Evolutionary conservation across 2,797 vertebrate species (phyloP), one percentile per base, ranked within the genome.

Genomic region (Sebastes hopkinsi): DNA sequence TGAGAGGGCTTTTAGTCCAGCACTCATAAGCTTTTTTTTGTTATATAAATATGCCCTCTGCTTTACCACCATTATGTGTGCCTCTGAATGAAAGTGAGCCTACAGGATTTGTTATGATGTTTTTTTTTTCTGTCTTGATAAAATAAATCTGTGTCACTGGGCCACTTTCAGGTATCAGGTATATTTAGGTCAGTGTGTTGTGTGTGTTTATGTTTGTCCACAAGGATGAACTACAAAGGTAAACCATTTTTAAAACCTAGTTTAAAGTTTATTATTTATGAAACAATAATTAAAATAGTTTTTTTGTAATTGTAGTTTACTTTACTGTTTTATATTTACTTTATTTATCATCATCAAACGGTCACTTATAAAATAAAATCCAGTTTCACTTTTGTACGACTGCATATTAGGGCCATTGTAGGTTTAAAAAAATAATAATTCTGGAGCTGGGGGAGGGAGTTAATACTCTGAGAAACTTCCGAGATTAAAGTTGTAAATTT

Each of bases 161-260:
- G 73, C 36, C 55, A 79, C 23, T 62, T 62, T 79, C 23, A 42
- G 3, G 23, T 52, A 16, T 42, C 73, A 61, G 36, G 13, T 27
- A 30, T 23, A 89, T 87, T 64, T 90, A 73, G 90, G 88, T 83
- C 89, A 89, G 27, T 30, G n/a, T 52, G 70, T 66, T 7, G 6
- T 34, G 4, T 54, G 4, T 67, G 22, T 64, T 38, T n/a, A 52
- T 64, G 8, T 66, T 58, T 38, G 18, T 6, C 9, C 4, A 7
- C 22, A 20, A 5, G 10, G 9, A 18, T 38, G 18, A 58, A 22
- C 22, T 52, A 30, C 20, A 52, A 6, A 6, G 11, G 4, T 8
- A 14, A 46, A 54, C 2, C 5, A 2, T 20, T n/a, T 16, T 42
- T 22, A 6, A 13, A 59, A 30, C 5, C 25, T 3, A 1, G 3